Evolutionary conservation across 1,140 invertebrate species (phyloP), one percentile per base, ranked within the genome.

Genomic region (Eubasilissa regina): DNA sequence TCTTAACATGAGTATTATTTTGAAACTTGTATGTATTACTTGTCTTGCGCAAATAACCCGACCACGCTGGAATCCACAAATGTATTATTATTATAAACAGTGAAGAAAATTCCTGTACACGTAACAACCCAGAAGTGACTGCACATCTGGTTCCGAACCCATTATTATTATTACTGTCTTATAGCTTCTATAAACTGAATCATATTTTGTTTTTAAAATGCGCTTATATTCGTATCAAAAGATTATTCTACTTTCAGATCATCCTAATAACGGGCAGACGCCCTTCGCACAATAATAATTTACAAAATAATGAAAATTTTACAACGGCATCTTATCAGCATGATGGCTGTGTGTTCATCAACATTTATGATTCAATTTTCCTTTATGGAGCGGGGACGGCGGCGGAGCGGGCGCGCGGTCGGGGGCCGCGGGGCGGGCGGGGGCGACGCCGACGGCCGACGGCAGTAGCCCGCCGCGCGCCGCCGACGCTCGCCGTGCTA

Each of bases 301-400:
- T 76, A 76, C 75, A 56, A 79, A 82, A 82, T 79, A 79, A 82
- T 79, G 81, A 80, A 82, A 82, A 82, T 48, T 82, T 80, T 75
- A 78, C 78, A 82, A 76, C 75, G 77, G 80, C 77, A 82, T 79
- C 81, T 82, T 82, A 82, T 82, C 81, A 82, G 75, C 78, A 80
- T 82, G 77, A 78, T 78, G 74, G 81, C 56, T 82, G 75, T 77
- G 77, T 82, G 78, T 82, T 82, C 81, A 82, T 82, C 81, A 82
- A 82, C 81, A 82, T 82, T 82, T 82, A 80, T 80, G 81, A 82
- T 82, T 82, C 81, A 82, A 82, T 82, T 82, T 82, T 82, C 81
- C 81, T 82, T 80, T 78, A 80, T 75, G 78, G 73, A 35, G 66
- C 47, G 75, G 51, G 64, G 53, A 48, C 0, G 17, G 19, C 0